Base-by-base conservation (phyloP, 2,888 invertebrate species). In the Octonoba sinensis region DNA sequence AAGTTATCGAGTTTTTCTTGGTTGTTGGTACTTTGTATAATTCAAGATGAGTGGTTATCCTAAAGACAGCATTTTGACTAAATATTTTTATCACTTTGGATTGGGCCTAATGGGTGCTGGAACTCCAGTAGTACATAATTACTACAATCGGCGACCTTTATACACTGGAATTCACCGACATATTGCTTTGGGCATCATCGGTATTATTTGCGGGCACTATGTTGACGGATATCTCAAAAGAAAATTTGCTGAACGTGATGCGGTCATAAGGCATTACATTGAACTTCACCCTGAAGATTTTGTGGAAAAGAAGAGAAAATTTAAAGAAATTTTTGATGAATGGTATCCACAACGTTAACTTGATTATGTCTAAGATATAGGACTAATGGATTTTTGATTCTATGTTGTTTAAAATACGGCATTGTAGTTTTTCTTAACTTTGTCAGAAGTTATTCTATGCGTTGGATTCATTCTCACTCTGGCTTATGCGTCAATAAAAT, bases 231-330 rank as follows among this genome's bases (percentile, higher is more conserved):
- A 89, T 83, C 90, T 92, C 27, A 87, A 90, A 56, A 89, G 89
- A 1, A 91, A 92, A 87, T 89, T 90, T 56, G 92, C 93, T n/a
- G 93, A 93, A 86, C 92, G 92, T 86, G 94, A 94, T 89, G 93
- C 94, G 13, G 91, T 93, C 11, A 89, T 91, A 22, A 91, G 92
- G 83, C 93, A 94, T 88, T 94, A 94, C 85, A 88, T 94, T 84
- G 90, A 92, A 87, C 88, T 93, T 84, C 94, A 94, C 88, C 93
- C 93, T 1, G 94, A 94, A 62, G 94, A 94, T 86, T 94, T 94
- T 86, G 64, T 36, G 0, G 65, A 59, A 1, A 24, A 64, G 4
- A 64, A 11, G 22, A 24, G 64, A 59, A 82, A 82, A 57, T 82
- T 65, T 47, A 82, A 75, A 59, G 82, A 82, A 70, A 65, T 82